Base-by-base conservation (phyloP, 2,113 vertebrate genomes). In the Cyanocitta stelleri region DNA sequence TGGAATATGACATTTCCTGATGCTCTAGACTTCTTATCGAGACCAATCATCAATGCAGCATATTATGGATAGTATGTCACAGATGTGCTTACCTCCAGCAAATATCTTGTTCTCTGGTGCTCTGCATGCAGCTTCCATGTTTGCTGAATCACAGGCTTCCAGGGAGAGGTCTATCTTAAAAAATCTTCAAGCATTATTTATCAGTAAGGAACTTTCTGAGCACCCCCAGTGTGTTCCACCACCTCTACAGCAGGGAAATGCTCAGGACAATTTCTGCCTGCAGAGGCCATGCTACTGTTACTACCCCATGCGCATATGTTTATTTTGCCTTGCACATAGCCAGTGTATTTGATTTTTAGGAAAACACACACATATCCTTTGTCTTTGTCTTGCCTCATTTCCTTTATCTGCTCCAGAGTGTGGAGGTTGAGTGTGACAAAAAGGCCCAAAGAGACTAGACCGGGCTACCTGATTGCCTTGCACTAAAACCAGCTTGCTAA, bases 91-190 rank as follows among this genome's bases (percentile, higher is more conserved):
- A 46, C n/a, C 39, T 79, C 52, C 43, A 75, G 61, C 29, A 83
- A 52, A 32, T 51, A 13, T 3, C 37, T 62, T 12, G 35, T 39
- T 68, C 18, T 80, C 29, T 54, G 27, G 20, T 51, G 69, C 13
- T 75, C n/a, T 62, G 32, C 3, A 0, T 35, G 33, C n/a, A 73
- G 69, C 30, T 75, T 39, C 3, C 0, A 0, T 48, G 29, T 87
- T 71, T 75, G 27, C 30, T 9, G 3, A 52, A 48, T 61, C 33
- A 32, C 13, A 51, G 54, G 29, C 69, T 85, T 87, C 29, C 16
- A 64, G 33, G 15, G 33, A 73, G 12, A 85, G 16, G 29, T 30
- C 43, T 87, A 7, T 52, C 48, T 85, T 63, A 16, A 56, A 56
- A 72, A 64, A 39, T 29, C 20, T 39, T 30, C n/a, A 77, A 54